Evolutionary conservation across 2,113 vertebrate species (phyloP).

Genomic region (Antigone vipio): DNA sequence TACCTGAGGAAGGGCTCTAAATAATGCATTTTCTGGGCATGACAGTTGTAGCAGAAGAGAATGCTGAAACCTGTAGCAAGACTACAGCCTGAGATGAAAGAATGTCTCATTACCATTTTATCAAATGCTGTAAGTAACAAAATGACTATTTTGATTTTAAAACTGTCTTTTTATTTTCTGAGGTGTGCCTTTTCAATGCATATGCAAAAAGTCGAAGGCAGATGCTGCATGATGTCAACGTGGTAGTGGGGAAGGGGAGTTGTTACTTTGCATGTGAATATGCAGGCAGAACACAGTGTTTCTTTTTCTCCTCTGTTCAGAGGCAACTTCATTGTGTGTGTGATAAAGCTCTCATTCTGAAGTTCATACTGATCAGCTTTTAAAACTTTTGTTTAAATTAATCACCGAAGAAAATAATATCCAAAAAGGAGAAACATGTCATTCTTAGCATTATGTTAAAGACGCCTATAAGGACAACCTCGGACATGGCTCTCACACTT

Average conservation of each 20-base stretch:
- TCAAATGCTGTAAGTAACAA: conserved; percentile 94
- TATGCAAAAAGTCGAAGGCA: conserved; percentile 34
- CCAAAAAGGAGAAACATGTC: neutral
- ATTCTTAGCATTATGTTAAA: neutral
- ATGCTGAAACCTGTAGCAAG: conserved; percentile 77
- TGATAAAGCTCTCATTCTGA: conserved; percentile 1
- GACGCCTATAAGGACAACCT: neutral
- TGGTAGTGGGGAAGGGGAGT: neutral
- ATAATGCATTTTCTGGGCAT: conserved; percentile 81
- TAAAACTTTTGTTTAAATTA: conserved; percentile 40
- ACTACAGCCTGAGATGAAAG: conserved; percentile 76
- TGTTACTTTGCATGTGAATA: conserved; percentile 58
- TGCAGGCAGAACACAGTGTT: neutral
- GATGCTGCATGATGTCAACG: conserved; percentile 39
- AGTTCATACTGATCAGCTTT: neutral
- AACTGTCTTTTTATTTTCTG: conserved; percentile 1
- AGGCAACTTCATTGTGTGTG: conserved; percentile 19
- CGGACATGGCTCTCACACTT: neutral
- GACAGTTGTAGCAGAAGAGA: conserved; percentile 73
- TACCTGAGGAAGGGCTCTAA: conserved; percentile 79
- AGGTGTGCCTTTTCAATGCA: conserved; percentile 33
- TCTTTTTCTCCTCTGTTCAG: conserved; percentile 3
- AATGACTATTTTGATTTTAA: conserved; percentile 26
- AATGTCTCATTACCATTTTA: conserved; percentile 96
- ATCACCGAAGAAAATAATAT: neutral